Evolutionary conservation across 2,113 vertebrate species (phyloP).

Genomic region (Rhinogobius similis): DNA sequence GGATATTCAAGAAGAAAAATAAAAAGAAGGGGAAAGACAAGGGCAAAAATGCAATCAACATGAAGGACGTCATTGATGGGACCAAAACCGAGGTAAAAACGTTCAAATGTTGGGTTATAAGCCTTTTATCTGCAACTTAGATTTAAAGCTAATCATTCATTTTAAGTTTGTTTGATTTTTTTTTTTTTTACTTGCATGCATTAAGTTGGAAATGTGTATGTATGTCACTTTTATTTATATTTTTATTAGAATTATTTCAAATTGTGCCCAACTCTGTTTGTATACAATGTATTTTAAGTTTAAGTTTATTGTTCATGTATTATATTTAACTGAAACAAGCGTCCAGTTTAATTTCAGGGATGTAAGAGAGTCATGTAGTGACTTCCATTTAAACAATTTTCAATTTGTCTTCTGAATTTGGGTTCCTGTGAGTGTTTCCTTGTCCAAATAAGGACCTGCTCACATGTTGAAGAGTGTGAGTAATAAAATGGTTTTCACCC

Average conservation of each 20-base stretch:
- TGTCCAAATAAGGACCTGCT: constrained; percentile 64
- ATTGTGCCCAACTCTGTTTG: background rate
- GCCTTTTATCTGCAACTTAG: background rate
- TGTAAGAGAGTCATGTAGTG: constrained; percentile 45
- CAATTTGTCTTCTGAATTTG: constrained; percentile 43
- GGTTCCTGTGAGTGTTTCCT: constrained; percentile 52
- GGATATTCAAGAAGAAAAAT: constrained; percentile 99
- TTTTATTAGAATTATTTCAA: background rate
- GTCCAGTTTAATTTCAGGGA: constrained; percentile 37
- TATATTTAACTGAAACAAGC: background rate
- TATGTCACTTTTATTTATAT: background rate
- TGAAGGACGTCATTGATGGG: constrained; percentile 97
- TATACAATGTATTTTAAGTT: background rate
- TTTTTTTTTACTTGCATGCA: constrained; percentile 6
- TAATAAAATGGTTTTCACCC: constrained; percentile 75
- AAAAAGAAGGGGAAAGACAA: constrained; percentile 99
- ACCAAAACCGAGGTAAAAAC: constrained; percentile 95
- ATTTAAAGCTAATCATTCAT: background rate
- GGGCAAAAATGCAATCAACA: constrained; percentile 99
- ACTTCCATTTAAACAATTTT: constrained; percentile 38
- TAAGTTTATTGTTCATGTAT: background rate
- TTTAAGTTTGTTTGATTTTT: background rate
- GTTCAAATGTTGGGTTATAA: constrained; percentile 20
- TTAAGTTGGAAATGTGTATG: background rate
- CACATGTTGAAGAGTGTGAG: constrained; percentile 63